Evolutionary conservation across 35 echinoderm and acorn worm genomes (phyloP).

Genomic region (Apostichopus parvimensis): DNA sequence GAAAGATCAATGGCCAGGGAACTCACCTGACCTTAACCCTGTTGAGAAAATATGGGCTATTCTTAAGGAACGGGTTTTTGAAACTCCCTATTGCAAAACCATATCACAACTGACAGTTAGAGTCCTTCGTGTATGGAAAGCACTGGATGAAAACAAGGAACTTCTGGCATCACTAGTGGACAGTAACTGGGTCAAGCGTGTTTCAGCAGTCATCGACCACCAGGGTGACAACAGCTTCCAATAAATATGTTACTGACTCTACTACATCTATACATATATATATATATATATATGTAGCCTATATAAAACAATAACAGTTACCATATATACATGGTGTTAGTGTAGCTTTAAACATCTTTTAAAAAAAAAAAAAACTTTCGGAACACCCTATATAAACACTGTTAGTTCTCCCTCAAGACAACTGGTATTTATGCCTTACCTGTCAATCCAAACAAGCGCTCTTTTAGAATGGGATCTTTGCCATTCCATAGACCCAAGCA

Average conservation of each 20-base stretch:
- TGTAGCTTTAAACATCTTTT: too few species aligned
- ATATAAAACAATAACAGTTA: too few species aligned
- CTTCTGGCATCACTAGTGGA: conserved; percentile 56
- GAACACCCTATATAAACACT: too few species aligned
- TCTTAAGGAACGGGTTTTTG: conserved; percentile 47
- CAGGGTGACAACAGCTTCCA: not conserved
- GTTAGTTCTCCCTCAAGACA: too few species aligned
- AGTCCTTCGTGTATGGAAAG: conserved; percentile 49
- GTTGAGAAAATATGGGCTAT: conserved; percentile 59
- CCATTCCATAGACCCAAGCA: conserved; percentile 92
- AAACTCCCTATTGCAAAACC: conserved; percentile 40
- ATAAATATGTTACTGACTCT: too few species aligned
- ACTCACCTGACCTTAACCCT: conserved; percentile 52
- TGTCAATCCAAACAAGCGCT: conserved; percentile 93
- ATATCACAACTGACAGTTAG: not conserved
- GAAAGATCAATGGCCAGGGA: conserved; percentile 62
- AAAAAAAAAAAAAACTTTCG: too few species aligned
- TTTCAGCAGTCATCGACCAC: not conserved
- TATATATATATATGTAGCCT: too few species aligned
- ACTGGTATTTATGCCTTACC: conserved; percentile 23
- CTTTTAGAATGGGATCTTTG: conserved; percentile 89
- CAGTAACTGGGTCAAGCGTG: conserved; percentile 53
- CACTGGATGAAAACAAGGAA: conserved; percentile 25
- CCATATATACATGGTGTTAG: too few species aligned
- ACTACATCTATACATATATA: too few species aligned